Base-by-base conservation (phyloP, 2,888 invertebrate species). In the Thumatha senex region DNA sequence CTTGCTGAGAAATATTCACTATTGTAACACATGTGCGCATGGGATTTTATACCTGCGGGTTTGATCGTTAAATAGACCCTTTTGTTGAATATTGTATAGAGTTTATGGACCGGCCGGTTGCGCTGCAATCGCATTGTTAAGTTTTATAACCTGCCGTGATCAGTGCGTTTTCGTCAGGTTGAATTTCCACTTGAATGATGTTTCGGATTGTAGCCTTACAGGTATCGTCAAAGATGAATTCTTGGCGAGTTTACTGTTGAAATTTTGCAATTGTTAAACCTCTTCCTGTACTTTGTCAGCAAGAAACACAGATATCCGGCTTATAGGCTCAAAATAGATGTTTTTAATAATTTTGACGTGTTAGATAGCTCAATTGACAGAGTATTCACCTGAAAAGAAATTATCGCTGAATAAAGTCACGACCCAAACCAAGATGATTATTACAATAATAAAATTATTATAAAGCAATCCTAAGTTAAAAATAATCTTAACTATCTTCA, bases 21-120 rank as follows among this genome's bases (percentile, higher is more conserved):
- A 80, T 81, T 72, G 77, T 63, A 70, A 75, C 79, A 82, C 83
- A 82, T 84, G 81, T 83, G 80, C 72, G 13, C 40, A 59, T 42
- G 46, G 48, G 61, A 61, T 69, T 71, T 70, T 78, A 73, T 85
- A 86, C 86, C 85, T 85, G 82, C 66, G 40, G 58, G 55, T 45
- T 15, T 34, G 45, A 59, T 67, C 63, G 60, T 73, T 67, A 72
- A 75, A 58, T 64, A 52, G 58, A 51, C 48, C 66, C 73, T 72
- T 77, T 78, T 72, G 69, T 70, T 35, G 46, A 44, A 57, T 52
- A 49, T 54, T 58, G 40, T 55, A 58, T 58, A 56, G 47, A 29
- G 45, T 64, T 59, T 58, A 58, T 56, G 46, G 55, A 40, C 48
- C 49, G 54, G 61, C 46, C 44, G 52, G 55, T 63, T 61, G 56